Evolutionary conservation across 2,797 vertebrate species (phyloP), one percentile per base, ranked within the genome.

Genomic region (Phalloptychus januarius): DNA sequence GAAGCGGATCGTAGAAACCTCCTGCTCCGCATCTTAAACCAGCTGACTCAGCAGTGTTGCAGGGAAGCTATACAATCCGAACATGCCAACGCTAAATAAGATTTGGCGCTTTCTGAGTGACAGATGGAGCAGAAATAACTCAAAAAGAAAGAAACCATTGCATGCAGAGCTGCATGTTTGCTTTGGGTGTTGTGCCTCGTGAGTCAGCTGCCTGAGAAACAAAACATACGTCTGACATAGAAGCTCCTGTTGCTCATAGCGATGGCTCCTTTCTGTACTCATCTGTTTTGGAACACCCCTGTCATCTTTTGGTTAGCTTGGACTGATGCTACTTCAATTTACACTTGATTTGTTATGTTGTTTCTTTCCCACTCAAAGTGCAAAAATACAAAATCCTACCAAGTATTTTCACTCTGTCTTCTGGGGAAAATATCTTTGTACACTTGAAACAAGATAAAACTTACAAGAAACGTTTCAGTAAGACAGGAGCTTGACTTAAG

Each of bases 1-100:
- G 85, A 52, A 67, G 31, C 28, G 82, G 42, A n/a, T 36, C 71
- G 6, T 25, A 44, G 20, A 61, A 65, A 44, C 11, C 56, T 31
- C 3, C 16, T 36, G 7, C 8, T 61, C 5, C 25, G 40, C 28
- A 33, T 31, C n/a, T 45, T 38, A 2, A 38, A 48, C n/a, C 4
- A 36, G 11, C 1, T 20, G 50, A 36, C 18, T 12, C 20, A 45
- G 46, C 1, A 18, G 15, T 0, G 6, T 61, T 16, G 58, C 16
- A 63, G 33, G 13, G 36, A 36, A 10, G 16, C 33, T 33, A 20
- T 18, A 8, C 33, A 2, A 8, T 63, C 33, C 61, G n/a, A 63
- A 63, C 33, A 63, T 20, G 31, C 16, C 11, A 10, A 63, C 61
- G 36, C 18, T 7, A 63, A 36, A 20, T 36, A 10, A 18, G 20